Evolutionary conservation across 2,888 invertebrate species (phyloP), one percentile per base, ranked within the genome.

Genomic region (Electrophaes corylata): DNA sequence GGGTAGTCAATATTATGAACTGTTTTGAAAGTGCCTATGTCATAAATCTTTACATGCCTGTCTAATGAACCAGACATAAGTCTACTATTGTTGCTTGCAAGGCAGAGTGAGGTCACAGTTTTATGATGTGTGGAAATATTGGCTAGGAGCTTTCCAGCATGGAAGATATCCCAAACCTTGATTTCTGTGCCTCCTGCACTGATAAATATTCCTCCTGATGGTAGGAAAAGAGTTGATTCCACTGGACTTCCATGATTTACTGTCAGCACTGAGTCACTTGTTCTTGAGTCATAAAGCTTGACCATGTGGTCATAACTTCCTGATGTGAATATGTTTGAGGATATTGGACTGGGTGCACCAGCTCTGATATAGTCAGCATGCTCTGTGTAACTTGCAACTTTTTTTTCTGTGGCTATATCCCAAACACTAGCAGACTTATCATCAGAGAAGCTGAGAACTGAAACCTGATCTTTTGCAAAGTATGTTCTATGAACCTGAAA

Each of bases 71-170:
- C 97, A 0, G 98, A 98, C 70, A 99, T 84, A 16, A 99, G 92
- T 73, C 97, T 93, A 65, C 94, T 95, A 19, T 96, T 96, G 75
- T 96, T 94, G 40, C 95, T 96, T 19, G 96, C 96, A 61, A 98
- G 93, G 65, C 94, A 92, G 46, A 99, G 82, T 65, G 96, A 96
- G 0, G 98, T 99, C 0, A 99, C 95, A 0, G 98, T 98, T 92
- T 99, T 99, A 84, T 98, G 98, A 86, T 99, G 99, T 71, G 97
- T 96, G 1, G 96, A 96, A 64, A 99, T 94, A 72, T 94, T 95
- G 1, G 97, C 95, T 19, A 99, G 82, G 52, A 97, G 88, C 79
- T 96, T 95, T 8, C 98, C 98, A 23, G 98, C 97, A 65, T 96
- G 94, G 48, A 98, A 93, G 4, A 96, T 94, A 83, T 99, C 99